Percentiles rank a stretch among this genome's conserved stretches.
These are phyloP conservation scores for Caenorhabditis imperialis DNA, from an alignment of 2,888 invertebrate genomes.

Conservation along the genomic window DNA sequence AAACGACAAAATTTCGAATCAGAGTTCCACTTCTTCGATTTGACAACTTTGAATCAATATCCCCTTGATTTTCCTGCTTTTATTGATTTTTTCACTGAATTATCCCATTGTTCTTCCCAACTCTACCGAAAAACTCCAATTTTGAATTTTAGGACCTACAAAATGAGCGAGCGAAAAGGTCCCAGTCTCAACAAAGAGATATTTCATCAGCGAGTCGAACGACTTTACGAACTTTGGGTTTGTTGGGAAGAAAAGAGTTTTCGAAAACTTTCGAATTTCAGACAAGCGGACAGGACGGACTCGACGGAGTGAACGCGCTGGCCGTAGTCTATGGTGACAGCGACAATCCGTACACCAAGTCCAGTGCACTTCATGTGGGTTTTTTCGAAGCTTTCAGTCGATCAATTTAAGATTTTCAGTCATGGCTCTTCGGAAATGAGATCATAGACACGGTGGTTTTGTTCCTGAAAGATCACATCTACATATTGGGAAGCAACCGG, in stretches of 20 bases:
- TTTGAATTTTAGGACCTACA: too few relatives aligned
- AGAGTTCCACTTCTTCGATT: too few relatives aligned
- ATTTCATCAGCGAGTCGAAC: conserved; percentile 58
- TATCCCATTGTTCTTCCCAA: neutral
- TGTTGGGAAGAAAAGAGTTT: conserved; percentile 13
- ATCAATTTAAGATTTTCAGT: conserved; percentile 81
- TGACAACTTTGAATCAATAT: too few relatives aligned
- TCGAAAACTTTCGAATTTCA: conserved; percentile 35
- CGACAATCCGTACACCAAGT: conserved; percentile 96
- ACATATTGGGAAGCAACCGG: conserved; percentile 95
- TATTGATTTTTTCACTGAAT: neutral
- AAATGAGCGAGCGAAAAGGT: conserved; percentile 24
- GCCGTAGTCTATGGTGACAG: conserved; percentile 93
- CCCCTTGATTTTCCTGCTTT: neutral
- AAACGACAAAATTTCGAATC: too few relatives aligned
- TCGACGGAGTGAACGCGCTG: conserved; percentile 88
- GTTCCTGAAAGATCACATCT: conserved; percentile 87
- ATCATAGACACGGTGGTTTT: conserved; percentile 95
- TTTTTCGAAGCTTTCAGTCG: neutral
- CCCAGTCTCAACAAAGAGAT: conserved; percentile 53
- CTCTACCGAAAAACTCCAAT: neutral
- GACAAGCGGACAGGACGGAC: conserved; percentile 78
- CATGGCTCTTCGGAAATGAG: conserved; percentile 97
- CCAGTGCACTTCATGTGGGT: conserved; percentile 90
- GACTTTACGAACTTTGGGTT: conserved; percentile 72